Base-by-base conservation (phyloP, 2,113 vertebrate species). In the Lampris megalopsis region DNA sequence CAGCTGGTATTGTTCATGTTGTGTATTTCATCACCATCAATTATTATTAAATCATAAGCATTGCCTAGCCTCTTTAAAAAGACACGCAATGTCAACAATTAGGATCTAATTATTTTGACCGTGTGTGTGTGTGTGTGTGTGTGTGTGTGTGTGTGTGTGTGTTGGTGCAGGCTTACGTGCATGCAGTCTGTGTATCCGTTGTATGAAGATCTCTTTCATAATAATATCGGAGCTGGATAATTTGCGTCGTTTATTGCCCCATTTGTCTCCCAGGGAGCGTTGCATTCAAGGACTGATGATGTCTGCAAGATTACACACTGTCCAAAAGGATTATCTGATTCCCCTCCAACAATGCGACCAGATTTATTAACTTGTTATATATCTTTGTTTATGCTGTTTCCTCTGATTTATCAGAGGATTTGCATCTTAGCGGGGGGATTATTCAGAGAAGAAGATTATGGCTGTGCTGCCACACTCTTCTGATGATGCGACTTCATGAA, bases 301-400 rank as follows among this genome's bases (percentile, higher is more conserved):
- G 84, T 85, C 87, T 79, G 82, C 82, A 77, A 85, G 72, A 86
- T 86, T 86, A 83, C 59, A 82, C 77, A 82, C 73, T 71, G 86
- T 84, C 83, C 24, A 88, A 63, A 85, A 80, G 68, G 86, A 88
- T 88, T 73, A 86, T 86, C 73, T 9, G 83, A 82, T 75, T 68
- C 57, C 64, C 42, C 37, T 52, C 77, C 6, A 8, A 85, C 86
- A 84, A 80, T 79, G 59, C 82, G 79, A 80, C 65, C 48, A 88
- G 77, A 87, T 88, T 86, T 83, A 87, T 86, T 77, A 82, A 73
- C 79, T 86, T 66, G 70, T 82, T 82, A 87, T 88, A 86, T 87
- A 86, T 85, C 77, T 85, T 68, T 75, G 79, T 87, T 84, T 83
- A 75, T 9, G 24, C 72, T 66, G 54, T 85, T 84, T 83, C 66